phyloP scores from a whole-genome alignment of 2,888 invertebrate species.

The Zygothrica quintamaculata region DNA sequence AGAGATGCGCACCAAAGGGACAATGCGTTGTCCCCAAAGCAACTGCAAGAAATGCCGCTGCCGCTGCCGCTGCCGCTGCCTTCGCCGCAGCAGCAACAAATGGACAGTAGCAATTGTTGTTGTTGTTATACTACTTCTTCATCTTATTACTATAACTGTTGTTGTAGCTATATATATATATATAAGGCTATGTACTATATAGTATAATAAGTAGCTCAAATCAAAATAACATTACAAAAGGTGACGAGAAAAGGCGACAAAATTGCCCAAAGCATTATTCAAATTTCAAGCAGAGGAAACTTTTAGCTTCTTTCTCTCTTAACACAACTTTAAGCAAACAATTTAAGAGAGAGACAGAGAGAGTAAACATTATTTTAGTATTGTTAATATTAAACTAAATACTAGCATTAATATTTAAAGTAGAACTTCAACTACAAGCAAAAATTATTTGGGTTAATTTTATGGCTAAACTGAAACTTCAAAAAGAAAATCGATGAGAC shows the following conservation, averaged over 20 bases:
- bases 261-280: slow-evolving; percentile 34
- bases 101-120: slow-evolving; percentile 29
- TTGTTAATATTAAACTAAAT: no score
- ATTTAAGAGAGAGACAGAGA: no score
- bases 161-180: slow-evolving; percentile 10
- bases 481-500: no score
- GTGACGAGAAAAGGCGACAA: slow-evolving; percentile 44
- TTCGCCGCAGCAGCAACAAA: slow-evolving; percentile 15
- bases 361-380: no score
- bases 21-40: slow-evolving; percentile 30
- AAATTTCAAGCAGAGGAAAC: slow-evolving; percentile 19
- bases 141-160: background rate
- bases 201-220: slow-evolving; percentile 45
- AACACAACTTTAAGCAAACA: slow-evolving; percentile 23
- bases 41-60: slow-evolving; percentile 18
- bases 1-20: slow-evolving; percentile 41
- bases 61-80: no score
- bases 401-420: no score
- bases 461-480: no score
- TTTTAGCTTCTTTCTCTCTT: slow-evolving; percentile 2
- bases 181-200: slow-evolving; percentile 20
- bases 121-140: background rate
- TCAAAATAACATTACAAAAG: slow-evolving; percentile 31
- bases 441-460: no score
- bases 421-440: no score